Evolutionary conservation across 2,113 vertebrate genomes (phyloP).

Genomic region (Patagioenas fasciata): DNA sequence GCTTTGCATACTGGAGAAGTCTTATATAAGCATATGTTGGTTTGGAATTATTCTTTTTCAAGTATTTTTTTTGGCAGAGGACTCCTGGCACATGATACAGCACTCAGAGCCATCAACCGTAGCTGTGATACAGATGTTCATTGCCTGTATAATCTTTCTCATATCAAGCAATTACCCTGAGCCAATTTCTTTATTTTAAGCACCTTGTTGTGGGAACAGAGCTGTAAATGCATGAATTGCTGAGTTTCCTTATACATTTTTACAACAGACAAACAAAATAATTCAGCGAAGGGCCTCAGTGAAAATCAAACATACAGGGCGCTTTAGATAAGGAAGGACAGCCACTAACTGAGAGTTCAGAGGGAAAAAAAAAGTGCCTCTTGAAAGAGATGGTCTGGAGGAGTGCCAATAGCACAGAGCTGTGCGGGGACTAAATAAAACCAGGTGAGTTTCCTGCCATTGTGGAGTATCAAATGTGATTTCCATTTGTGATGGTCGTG

Average conservation of each 20-base stretch:
- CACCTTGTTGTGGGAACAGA: slow-evolving; percentile 65
- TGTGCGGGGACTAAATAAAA: slow-evolving; percentile 61
- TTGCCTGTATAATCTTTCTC: slow-evolving; percentile 64
- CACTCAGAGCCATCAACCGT: slow-evolving; percentile 58
- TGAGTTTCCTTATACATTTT: neutral
- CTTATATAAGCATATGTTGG: slow-evolving; percentile 53
- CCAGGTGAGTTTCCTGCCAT: slow-evolving; percentile 69
- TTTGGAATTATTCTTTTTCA: neutral
- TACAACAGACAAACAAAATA: slow-evolving; percentile 4
- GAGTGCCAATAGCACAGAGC: slow-evolving; percentile 35
- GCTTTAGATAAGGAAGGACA: slow-evolving; percentile 50
- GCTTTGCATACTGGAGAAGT: slow-evolving; percentile 38
- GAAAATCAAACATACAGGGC: slow-evolving; percentile 28
- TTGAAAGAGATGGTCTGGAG: slow-evolving; percentile 21
- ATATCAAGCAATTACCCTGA: slow-evolving; percentile 59
- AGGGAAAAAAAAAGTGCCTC: neutral
- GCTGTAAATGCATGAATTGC: slow-evolving; percentile 29
- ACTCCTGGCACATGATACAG: slow-evolving; percentile 50
- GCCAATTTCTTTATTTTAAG: slow-evolving; percentile 66
- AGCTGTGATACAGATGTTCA: slow-evolving; percentile 70
- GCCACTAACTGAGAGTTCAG: neutral
- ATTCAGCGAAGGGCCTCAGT: neutral
- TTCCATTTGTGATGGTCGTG: slow-evolving; percentile 59
- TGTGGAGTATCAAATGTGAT: slow-evolving; percentile 57
- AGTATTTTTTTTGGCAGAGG: slow-evolving; percentile 61